phyloP scores from a whole-genome alignment of 2,888 invertebrate genomes.

The Dicranocentrus wangi region DNA sequence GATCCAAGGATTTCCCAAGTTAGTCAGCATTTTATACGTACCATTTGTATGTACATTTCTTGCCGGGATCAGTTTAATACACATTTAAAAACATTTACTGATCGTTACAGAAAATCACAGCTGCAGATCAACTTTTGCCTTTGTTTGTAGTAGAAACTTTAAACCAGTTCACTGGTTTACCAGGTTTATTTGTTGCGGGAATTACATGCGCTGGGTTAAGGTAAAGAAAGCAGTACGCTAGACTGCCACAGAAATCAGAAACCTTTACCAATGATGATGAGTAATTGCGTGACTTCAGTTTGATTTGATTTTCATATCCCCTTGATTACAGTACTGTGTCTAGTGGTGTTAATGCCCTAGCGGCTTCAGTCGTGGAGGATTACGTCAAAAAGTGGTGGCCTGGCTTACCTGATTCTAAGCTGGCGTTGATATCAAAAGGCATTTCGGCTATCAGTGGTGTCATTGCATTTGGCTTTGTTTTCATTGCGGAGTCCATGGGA shows the following conservation, averaged over 20 bases:
- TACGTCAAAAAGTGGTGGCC: constrained; percentile 77
- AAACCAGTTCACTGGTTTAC: constrained; percentile 84
- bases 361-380: constrained; percentile 93
- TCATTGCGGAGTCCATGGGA: constrained; percentile 87
- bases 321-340: constrained; percentile 93
- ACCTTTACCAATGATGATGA: too few species aligned
- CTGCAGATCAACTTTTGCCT: constrained; percentile 88
- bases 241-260: too few species aligned
- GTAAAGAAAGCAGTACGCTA: constrained; percentile 45
- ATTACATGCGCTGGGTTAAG: constrained; percentile 72
- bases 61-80: too few species aligned
- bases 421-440: constrained; percentile 83
- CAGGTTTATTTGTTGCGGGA: constrained; percentile 95
- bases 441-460: constrained; percentile 82
- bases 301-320: too few species aligned
- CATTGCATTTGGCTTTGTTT: constrained; percentile 86
- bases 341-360: constrained; percentile 93
- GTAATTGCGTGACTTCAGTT: too few species aligned
- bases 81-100: not conserved
- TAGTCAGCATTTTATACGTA: too few species aligned
- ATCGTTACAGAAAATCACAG: constrained; percentile 79
- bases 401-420: constrained; percentile 75
- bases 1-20: constrained; percentile 57
- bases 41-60: not conserved
- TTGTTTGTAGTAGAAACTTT: constrained; percentile 90